These are phyloP conservation scores for Centropristis striata DNA, from an alignment of 2,113 vertebrate species.

Conservation along the genomic window DNA sequence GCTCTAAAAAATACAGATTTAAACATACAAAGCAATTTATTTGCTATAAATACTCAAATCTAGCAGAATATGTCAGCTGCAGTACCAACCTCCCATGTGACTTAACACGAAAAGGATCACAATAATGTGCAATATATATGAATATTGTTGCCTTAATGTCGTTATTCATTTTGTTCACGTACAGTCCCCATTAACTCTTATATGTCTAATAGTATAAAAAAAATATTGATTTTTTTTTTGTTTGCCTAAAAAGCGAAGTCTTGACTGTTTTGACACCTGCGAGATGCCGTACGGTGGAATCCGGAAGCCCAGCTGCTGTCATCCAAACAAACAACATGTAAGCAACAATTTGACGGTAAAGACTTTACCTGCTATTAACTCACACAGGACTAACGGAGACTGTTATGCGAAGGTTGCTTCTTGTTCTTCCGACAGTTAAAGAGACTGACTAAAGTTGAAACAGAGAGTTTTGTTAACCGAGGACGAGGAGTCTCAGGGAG, in stretches of 20 bases:
- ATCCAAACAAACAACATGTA: slow-evolving; percentile 71
- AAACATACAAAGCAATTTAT: neutral
- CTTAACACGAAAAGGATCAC: neutral
- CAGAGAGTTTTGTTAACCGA: neutral
- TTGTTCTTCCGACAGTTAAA: neutral
- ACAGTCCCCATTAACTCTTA: too few species aligned
- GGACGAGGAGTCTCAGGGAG: neutral
- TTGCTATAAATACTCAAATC: neutral
- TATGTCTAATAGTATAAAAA: too few species aligned
- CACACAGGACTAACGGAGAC: rapidly evolving
- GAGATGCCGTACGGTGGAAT: slow-evolving; percentile 50
- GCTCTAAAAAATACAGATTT: neutral
- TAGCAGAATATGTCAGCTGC: neutral
- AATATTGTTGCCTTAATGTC: too few species aligned
- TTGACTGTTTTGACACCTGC: neutral
- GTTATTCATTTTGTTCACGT: too few species aligned
- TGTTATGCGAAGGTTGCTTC: neutral
- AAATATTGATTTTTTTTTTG: too few species aligned
- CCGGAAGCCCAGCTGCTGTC: slow-evolving; percentile 54
- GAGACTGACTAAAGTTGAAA: neutral
- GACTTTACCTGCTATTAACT: rapidly evolving
- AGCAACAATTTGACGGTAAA: slow-evolving; percentile 42
- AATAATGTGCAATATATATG: neutral
- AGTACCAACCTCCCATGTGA: neutral
- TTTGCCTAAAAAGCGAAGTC: slow-evolving; percentile 31